Percentiles rank a stretch among this genome's conserved stretches.
These are phyloP conservation scores for Colaptes auratus DNA, from an alignment of 2,113 vertebrate genomes.

Conservation along the genomic window DNA sequence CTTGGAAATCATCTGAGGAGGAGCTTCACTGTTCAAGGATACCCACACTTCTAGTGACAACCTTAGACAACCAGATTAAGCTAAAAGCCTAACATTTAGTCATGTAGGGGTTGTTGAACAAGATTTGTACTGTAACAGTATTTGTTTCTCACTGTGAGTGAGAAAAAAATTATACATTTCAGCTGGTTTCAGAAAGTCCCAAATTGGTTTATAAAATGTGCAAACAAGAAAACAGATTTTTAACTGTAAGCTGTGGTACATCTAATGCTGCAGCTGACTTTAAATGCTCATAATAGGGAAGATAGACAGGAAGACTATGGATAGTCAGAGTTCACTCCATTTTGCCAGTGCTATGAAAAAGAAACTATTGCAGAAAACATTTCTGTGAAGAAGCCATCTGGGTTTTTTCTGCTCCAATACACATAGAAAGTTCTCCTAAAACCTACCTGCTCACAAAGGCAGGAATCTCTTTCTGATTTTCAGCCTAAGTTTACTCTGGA, in stretches of 20 bases:
- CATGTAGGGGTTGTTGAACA: neutral
- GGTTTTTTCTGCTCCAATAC: neutral
- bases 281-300: neutral
- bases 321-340: neutral
- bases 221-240: neutral
- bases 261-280: neutral
- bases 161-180: neutral
- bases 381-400: neutral
- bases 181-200: neutral
- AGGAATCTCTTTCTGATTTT: neutral
- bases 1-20: neutral
- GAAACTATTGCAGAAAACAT: neutral
- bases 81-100: neutral
- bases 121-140: neutral
- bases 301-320: neutral
- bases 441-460: neutral
- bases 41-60: neutral
- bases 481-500: neutral
- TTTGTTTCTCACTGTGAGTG: neutral
- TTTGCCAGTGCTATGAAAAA: neutral
- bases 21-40: neutral
- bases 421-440: neutral
- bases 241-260: neutral
- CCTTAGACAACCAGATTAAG: neutral
- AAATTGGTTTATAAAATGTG: neutral